Evolutionary conservation across 2,888 invertebrate species (phyloP).

Genomic region (Coenonympha glycerion): DNA sequence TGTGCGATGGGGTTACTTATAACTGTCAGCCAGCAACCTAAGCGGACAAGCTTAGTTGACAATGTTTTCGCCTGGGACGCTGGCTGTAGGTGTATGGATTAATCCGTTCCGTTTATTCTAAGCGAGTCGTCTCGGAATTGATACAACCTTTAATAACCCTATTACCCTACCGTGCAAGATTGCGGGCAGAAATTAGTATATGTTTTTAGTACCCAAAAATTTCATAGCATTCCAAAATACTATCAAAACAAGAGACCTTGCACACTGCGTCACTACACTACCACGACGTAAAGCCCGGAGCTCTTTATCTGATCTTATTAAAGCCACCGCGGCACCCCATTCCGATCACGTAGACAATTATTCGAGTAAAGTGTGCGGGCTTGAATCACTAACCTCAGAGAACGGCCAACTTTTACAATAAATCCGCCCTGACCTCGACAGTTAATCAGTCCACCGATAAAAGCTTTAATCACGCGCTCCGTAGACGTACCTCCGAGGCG

Average conservation of each 20-base stretch:
- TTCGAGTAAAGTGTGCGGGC: conserved; percentile 73
- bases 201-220: too few species aligned
- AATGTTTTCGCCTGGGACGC: too few species aligned
- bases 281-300: conserved; percentile 29
- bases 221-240: conserved; percentile 9
- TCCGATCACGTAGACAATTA: conserved; percentile 76
- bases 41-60: too few species aligned
- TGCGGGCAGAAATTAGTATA: too few species aligned
- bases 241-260: conserved; percentile 16
- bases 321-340: conserved; percentile 60
- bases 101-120: too few species aligned
- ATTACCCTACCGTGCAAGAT: too few species aligned
- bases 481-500: conserved; percentile 57
- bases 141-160: too few species aligned
- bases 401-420: conserved; percentile 75
- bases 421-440: conserved; percentile 73
- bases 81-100: too few species aligned
- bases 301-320: conserved; percentile 69
- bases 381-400: conserved; percentile 73
- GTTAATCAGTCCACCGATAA: conserved; percentile 74
- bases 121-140: too few species aligned
- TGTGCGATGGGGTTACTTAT: too few species aligned
- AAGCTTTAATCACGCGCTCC: conserved; percentile 73
- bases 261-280: conserved; percentile 19
- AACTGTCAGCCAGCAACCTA: too few species aligned